These are phyloP conservation scores for Scarus forsteni DNA, from an alignment of 2,797 vertebrate species.

Conservation along the genomic window DNA sequence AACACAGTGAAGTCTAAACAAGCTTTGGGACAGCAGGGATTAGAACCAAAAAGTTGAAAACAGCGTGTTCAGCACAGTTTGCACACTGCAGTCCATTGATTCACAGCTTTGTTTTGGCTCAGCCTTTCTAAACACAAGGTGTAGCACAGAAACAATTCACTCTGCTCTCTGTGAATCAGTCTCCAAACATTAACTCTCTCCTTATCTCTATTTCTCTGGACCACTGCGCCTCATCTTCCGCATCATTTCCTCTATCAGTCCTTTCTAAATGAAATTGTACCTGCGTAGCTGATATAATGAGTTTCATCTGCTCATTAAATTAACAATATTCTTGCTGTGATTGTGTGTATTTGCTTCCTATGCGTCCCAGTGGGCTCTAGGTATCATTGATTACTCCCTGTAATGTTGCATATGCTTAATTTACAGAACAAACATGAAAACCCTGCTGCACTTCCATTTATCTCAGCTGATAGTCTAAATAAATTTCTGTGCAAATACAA, in stretches of 20 bases:
- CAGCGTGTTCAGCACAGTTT: constrained; percentile 67
- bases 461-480: no score
- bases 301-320: constrained; percentile 52
- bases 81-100: constrained; percentile 69
- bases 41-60: constrained; percentile 4
- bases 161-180: constrained; percentile 12
- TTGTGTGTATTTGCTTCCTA: constrained; percentile 34
- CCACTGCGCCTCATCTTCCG: constrained; percentile 4
- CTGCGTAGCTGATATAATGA: constrained; percentile 45
- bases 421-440: no score
- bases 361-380: constrained; percentile 48
- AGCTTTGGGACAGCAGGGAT: background rate
- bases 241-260: constrained; percentile 6
- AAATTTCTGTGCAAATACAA: no score
- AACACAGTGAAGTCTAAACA: no score
- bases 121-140: constrained; percentile 60
- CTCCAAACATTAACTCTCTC: constrained; percentile 41
- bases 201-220: constrained; percentile 29
- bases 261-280: constrained; percentile 37
- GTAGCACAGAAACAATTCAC: constrained; percentile 51
- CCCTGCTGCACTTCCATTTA: no score
- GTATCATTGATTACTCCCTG: constrained; percentile 53
- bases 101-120: constrained; percentile 70
- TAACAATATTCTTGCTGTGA: constrained; percentile 32
- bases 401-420: background rate